A percentile compares a stretch with the other conserved stretches of the same genome.
Evolutionary conservation across 2,113 vertebrate species (phyloP).

Genomic region (Bungarus multicinctus): DNA sequence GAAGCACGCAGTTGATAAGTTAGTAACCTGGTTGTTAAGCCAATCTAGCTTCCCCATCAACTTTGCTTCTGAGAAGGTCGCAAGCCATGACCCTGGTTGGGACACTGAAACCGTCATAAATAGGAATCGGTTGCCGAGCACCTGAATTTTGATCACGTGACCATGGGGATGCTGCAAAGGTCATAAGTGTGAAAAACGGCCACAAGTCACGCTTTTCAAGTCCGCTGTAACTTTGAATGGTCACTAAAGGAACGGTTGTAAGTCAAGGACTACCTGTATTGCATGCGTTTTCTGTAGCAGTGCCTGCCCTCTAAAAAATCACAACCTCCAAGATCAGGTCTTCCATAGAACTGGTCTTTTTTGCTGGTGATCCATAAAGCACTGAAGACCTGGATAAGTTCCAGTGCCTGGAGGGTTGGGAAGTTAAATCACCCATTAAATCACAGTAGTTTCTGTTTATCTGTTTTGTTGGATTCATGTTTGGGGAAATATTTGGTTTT

Average conservation of each 20-base stretch:
- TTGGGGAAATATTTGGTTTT: not conserved
- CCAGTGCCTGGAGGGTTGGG: not conserved
- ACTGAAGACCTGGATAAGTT: not conserved
- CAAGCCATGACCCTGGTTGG: too few species aligned
- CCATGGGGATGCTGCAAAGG: too few species aligned
- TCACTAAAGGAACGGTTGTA: not conserved
- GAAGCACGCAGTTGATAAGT: too few species aligned
- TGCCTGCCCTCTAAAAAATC: not conserved
- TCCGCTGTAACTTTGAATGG: too few species aligned
- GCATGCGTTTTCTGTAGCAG: not conserved
- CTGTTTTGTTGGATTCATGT: not conserved
- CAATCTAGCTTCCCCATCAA: too few species aligned
- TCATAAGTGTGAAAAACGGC: too few species aligned
- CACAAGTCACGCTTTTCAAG: too few species aligned
- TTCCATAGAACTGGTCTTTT: not conserved
- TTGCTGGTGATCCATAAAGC: not conserved
- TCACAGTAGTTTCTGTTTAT: not conserved
- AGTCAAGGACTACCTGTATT: not conserved
- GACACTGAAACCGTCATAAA: too few species aligned
- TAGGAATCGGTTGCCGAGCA: too few species aligned
- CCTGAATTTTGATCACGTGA: too few species aligned
- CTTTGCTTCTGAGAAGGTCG: too few species aligned
- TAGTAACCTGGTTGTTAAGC: too few species aligned
- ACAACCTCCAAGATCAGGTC: not conserved
- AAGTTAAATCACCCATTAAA: not conserved